Base-by-base conservation (phyloP, 1,140 invertebrate genomes). In the Maniola jurtina region DNA sequence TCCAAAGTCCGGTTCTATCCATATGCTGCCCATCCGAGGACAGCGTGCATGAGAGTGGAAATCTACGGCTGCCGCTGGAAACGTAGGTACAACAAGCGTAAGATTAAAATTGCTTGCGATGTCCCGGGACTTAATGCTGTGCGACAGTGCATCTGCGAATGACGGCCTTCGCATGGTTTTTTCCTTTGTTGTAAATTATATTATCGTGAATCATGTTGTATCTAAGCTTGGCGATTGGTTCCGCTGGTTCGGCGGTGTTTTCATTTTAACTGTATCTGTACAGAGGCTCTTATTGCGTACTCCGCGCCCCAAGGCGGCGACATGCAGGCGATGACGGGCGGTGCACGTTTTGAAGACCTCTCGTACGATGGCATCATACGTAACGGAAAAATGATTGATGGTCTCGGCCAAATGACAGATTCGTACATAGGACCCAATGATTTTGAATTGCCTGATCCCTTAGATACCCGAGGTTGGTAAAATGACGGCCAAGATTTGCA, bases 21-120 rank as follows among this genome's bases (percentile, higher is more conserved):
- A 13, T 97, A 96, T 89, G 96, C 96, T 61, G 93, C 95, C 64
- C 96, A 97, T 83, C 95, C 96, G 33, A 92, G 97, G 55, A 98
- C 97, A 0, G 96, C 98, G 15, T 98, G 97, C 88, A 95, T 98
- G 95, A 92, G 97, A 72, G 96, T 98, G 7, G 97, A 98, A 91
- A 90, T 98, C 60, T 96, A 97, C 77, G 97, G 97, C 64, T 98
- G 96, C 84, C 93, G 92, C 48, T 97, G 96, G 95, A 94, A 94
- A 92, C 95, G 96, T 97, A 93, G 94, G 95, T 95, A 86, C 70
- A 80, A 75, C 66, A 75, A 71, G 70, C 54, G 69, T 77, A 71
- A 66, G 38, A 64, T 72, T 72, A 14, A 65, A 66, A 73, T 72
- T 59, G 83, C 83, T 88, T 54, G 80, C 81, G 83, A 48, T 63